Percentiles rank a stretch among this genome's conserved stretches.
phyloP scores from a whole-genome alignment of 2,113 vertebrate genomes.

The Stigmatopora argus region DNA sequence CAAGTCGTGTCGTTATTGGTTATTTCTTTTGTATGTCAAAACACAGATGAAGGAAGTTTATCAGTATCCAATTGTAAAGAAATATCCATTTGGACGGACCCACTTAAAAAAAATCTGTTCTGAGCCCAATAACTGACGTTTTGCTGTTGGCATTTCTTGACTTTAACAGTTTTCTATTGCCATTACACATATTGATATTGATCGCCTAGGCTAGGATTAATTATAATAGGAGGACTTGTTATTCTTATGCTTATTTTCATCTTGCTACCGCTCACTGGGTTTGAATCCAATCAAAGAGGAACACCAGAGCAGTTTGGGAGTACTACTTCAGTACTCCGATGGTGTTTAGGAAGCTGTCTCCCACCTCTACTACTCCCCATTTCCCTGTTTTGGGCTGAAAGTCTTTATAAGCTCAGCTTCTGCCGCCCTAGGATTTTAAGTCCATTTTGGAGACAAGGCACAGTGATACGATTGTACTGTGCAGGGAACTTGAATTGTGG shows the following conservation, averaged over 20 bases:
- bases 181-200: no score
- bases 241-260: background rate
- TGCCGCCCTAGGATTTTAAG: background rate
- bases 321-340: background rate
- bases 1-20: no score
- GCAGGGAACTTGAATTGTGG: background rate
- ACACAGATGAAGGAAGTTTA: no score
- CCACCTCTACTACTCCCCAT: background rate
- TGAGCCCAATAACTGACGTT: no score
- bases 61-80: no score
- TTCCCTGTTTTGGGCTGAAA: slow-evolving; percentile 1
- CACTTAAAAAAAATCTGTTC: no score
- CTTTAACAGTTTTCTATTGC: no score
- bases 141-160: no score
- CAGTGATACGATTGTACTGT: slow-evolving; percentile 4
- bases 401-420: background rate
- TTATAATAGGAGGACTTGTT: background rate
- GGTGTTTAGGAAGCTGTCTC: background rate
- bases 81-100: no score
- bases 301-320: background rate
- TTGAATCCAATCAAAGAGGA: background rate
- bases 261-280: background rate
- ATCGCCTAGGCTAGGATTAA: no score
- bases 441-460: slow-evolving; percentile 2
- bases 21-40: no score